These are phyloP conservation scores for Synanceia verrucosa DNA, from an alignment of 2,797 vertebrate genomes.

Conservation along the genomic window DNA sequence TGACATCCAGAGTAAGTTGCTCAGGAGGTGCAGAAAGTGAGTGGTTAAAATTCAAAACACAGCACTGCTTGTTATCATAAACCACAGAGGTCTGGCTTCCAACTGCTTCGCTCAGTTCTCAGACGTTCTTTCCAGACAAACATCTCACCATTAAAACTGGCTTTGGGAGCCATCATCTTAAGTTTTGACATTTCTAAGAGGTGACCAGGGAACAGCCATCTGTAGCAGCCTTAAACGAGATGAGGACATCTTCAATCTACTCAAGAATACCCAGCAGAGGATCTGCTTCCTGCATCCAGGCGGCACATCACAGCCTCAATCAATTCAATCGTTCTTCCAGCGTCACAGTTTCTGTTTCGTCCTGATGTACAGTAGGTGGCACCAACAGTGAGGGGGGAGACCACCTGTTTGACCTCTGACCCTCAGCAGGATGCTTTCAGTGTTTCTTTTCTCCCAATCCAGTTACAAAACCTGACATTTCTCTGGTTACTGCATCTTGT, in stretches of 20 bases:
- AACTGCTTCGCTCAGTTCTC: not conserved
- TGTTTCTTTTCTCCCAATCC: not conserved
- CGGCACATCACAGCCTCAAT: not conserved
- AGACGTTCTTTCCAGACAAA: slow-evolving; percentile 18
- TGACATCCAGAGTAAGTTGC: not conserved
- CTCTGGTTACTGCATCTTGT: not conserved
- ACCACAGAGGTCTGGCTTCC: not conserved
- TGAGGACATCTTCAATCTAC: slow-evolving; percentile 39
- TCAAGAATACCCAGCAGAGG: slow-evolving; percentile 30
- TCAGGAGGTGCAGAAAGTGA: slow-evolving; percentile 1
- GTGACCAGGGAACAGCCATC: slow-evolving; percentile 26
- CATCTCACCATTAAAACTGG: slow-evolving; percentile 13
- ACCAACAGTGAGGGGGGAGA: not conserved
- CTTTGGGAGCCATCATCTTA: slow-evolving; percentile 13
- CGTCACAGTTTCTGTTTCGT: slow-evolving; percentile 7
- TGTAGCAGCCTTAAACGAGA: slow-evolving; percentile 27
- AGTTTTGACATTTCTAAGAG: slow-evolving; percentile 30
- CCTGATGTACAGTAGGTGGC: not conserved
- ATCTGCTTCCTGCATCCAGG: slow-evolving; percentile 23
- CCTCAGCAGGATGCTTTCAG: not conserved
- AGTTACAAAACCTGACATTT: no score
- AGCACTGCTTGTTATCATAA: not conserved
- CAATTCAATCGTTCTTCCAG: slow-evolving; percentile 21
- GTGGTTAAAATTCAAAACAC: slow-evolving; percentile 1
- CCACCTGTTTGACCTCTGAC: not conserved